Percentiles rank a stretch among this genome's conserved stretches.
Evolutionary conservation across 2,113 vertebrate genomes (phyloP).

Genomic region (Acrocephalus arundinaceus): DNA sequence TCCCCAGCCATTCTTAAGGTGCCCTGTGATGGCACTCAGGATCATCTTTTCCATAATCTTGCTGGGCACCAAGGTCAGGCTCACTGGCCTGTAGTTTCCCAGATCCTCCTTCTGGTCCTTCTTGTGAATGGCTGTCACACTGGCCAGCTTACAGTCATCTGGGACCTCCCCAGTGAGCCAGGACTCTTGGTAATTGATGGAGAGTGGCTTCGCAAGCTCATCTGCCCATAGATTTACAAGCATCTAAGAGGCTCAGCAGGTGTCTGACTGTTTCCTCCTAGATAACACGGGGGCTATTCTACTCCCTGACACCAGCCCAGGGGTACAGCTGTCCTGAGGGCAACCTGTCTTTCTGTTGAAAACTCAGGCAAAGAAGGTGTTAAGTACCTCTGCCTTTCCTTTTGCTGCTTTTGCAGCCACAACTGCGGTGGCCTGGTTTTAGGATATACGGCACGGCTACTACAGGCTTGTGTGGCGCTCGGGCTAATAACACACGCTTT

Average conservation of each 20-base stretch:
- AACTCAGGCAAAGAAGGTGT: neutral
- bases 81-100: neutral
- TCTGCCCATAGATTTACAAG: neutral
- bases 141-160: neutral
- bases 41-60: neutral
- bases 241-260: neutral
- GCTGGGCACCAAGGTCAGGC: neutral
- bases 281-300: neutral
- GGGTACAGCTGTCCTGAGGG: neutral
- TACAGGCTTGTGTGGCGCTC: no score
- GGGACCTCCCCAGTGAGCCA: neutral
- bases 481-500: no score
- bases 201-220: neutral
- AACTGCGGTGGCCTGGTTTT: no score
- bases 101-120: neutral
- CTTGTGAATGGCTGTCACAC: neutral
- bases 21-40: neutral
- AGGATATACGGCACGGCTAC: no score
- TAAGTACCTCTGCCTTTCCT: neutral
- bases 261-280: neutral
- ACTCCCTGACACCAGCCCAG: neutral
- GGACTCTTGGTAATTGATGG: neutral
- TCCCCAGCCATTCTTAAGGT: no score
- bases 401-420: no score
- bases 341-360: neutral